phyloP scores from a whole-genome alignment of 2,797 vertebrate species.

The Otolemur crassicaudatus region DNA sequence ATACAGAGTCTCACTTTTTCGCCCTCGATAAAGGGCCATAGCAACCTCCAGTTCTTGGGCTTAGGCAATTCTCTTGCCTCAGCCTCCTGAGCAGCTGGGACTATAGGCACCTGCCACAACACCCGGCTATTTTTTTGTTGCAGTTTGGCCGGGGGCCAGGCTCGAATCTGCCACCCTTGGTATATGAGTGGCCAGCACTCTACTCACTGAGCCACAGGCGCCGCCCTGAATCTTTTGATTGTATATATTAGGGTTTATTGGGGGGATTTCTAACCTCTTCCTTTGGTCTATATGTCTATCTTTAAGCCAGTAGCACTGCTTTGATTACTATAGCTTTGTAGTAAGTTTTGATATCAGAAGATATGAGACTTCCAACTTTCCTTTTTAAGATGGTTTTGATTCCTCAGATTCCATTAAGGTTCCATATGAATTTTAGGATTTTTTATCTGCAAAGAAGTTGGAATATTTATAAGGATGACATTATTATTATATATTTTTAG shows the following conservation, averaged over 20 bases:
- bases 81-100: no score
- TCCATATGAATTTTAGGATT: background rate
- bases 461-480: background rate
- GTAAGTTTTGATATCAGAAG: background rate
- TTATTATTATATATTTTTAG: background rate
- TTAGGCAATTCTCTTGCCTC: no score
- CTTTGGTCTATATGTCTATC: background rate
- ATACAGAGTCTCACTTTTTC: no score
- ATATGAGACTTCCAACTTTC: background rate
- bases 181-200: no score
- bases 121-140: no score
- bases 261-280: background rate
- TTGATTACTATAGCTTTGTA: background rate
- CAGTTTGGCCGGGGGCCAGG: no score
- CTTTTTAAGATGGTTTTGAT: background rate
- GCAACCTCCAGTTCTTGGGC: no score
- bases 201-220: no score
- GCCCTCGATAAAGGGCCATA: no score
- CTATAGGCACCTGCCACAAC: no score
- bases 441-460: background rate
- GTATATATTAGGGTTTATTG: background rate
- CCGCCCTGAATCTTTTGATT: background rate
- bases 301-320: background rate
- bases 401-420: background rate
- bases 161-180: no score